phyloP scores from a whole-genome alignment of 2,888 invertebrate genomes.

The Folsomia manolachei region DNA sequence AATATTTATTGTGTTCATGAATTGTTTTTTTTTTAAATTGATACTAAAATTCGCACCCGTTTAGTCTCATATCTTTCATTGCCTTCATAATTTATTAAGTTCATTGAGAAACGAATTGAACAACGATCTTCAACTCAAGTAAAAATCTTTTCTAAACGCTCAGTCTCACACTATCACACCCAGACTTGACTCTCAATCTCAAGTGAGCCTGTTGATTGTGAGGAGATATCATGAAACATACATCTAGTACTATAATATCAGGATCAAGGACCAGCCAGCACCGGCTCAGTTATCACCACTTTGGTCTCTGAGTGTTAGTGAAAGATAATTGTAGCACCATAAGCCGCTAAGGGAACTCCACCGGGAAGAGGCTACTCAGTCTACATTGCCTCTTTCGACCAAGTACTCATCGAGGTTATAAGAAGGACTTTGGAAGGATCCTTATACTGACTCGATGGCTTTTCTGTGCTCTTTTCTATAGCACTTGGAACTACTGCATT shows the following conservation, averaged over 20 bases:
- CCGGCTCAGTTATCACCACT: not conserved
- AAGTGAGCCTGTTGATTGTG: not conserved
- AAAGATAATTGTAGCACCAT: not conserved
- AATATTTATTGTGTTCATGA: not conserved
- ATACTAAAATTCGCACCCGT: too few species aligned
- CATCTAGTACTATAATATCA: constrained; percentile 3
- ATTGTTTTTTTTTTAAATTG: not conserved
- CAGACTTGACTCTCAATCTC: not conserved
- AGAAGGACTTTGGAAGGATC: not conserved
- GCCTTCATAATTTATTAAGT: constrained; percentile 8
- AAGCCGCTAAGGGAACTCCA: too few species aligned
- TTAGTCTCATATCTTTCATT: constrained; percentile 14
- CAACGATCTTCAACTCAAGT: not conserved
- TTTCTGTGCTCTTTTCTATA: not conserved
- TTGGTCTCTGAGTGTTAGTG: not conserved
- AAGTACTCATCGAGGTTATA: constrained; percentile 12
- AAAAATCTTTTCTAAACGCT: not conserved
- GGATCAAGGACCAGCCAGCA: constrained; percentile 1
- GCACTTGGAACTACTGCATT: not conserved
- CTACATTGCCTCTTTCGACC: constrained; percentile 5
- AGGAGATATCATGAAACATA: not conserved
- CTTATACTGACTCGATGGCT: not conserved
- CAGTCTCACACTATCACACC: not conserved
- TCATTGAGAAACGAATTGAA: not conserved
- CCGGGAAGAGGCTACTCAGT: too few species aligned